phyloP scores from a whole-genome alignment of 2,113 vertebrate species.

The Oncorhynchus mykiss region DNA sequence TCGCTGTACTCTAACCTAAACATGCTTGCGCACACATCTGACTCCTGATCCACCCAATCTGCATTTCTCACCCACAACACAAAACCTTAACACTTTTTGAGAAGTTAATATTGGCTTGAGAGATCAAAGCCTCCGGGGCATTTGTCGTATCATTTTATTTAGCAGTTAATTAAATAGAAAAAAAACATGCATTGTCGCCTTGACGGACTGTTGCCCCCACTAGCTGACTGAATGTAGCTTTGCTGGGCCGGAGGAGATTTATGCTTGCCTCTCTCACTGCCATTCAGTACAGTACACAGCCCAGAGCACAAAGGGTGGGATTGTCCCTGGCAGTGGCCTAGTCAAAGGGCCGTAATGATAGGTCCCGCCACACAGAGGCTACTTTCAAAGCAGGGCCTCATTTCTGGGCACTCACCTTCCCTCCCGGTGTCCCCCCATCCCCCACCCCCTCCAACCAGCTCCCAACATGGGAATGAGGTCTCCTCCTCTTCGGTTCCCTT shows the following conservation, averaged over 20 bases:
- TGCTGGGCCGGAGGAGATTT: neutral
- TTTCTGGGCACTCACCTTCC: neutral
- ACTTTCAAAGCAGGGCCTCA: neutral
- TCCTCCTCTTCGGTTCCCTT: neutral
- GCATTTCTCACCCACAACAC: slow-evolving; percentile 15
- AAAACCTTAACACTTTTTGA: neutral
- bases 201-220: slow-evolving; percentile 42
- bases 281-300: slow-evolving; percentile 70
- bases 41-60: slow-evolving; percentile 38
- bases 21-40: slow-evolving; percentile 52
- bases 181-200: slow-evolving; percentile 37
- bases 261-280: slow-evolving; percentile 11
- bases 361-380: neutral
- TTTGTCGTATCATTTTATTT: slow-evolving; percentile 55
- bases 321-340: slow-evolving; percentile 61
- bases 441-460: neutral
- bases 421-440: neutral
- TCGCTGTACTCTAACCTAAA: slow-evolving; percentile 46
- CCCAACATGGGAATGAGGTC: neutral
- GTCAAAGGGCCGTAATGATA: slow-evolving; percentile 39
- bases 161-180: slow-evolving; percentile 61
- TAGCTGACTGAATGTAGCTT: neutral
- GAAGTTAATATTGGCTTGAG: slow-evolving; percentile 29
- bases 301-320: slow-evolving; percentile 60
- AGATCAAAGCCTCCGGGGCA: slow-evolving; percentile 6